phyloP scores from a whole-genome alignment of 2,888 invertebrate genomes.

The Sialis fuliginosa region DNA sequence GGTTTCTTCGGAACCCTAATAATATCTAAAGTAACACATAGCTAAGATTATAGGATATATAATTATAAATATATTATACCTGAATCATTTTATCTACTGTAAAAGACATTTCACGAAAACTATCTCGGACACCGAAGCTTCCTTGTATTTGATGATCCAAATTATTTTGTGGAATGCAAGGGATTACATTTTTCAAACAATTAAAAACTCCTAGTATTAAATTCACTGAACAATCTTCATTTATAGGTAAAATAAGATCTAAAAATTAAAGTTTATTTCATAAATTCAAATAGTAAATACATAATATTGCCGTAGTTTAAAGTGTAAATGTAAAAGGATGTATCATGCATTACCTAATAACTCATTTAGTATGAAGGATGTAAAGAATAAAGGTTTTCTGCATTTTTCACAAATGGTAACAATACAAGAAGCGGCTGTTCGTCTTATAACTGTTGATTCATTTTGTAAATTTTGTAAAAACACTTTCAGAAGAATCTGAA shows the following conservation, averaged over 20 bases:
- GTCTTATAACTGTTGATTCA: constrained; percentile 53
- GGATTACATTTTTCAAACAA: constrained; percentile 43
- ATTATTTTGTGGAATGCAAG: constrained; percentile 25
- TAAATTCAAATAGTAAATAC: too few relatives aligned
- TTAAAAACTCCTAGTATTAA: constrained; percentile 46
- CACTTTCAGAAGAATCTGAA: constrained; percentile 45
- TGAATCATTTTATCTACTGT: constrained; percentile 22
- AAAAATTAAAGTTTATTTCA: background rate
- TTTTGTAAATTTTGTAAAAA: constrained; percentile 44
- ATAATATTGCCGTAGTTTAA: too few relatives aligned
- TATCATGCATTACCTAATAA: constrained; percentile 30
- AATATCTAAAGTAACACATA: too few relatives aligned
- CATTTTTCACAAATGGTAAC: constrained; percentile 64
- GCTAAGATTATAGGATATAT: too few relatives aligned
- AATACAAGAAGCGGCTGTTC: constrained; percentile 67
- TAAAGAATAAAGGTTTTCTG: constrained; percentile 47
- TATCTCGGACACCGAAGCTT: constrained; percentile 19
- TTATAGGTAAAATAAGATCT: constrained; percentile 21
- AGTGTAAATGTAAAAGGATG: background rate
- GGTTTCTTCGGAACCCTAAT: too few relatives aligned
- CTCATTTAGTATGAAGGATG: constrained; percentile 45
- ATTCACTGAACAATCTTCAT: constrained; percentile 24
- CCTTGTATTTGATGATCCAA: constrained; percentile 16
- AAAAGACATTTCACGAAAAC: constrained; percentile 16
- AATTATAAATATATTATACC: constrained; percentile 15